phyloP scores from a whole-genome alignment of 1,140 invertebrate genomes.

The Pemphigus obesinymphae region DNA sequence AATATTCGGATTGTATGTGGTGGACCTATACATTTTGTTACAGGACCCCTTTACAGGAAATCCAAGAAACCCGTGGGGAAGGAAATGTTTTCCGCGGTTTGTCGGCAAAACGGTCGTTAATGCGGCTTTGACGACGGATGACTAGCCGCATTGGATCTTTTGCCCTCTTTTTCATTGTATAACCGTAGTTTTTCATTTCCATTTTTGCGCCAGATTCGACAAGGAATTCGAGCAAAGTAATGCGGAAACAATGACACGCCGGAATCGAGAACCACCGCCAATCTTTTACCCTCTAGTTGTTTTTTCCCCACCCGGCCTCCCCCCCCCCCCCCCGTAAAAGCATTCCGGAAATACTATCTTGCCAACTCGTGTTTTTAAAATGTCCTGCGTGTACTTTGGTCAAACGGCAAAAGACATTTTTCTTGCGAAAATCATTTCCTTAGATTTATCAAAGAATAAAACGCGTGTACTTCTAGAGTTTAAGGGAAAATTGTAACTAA shows the following conservation, averaged over 20 bases:
- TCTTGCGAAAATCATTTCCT: background rate
- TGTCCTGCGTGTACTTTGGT: background rate
- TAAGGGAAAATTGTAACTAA: background rate
- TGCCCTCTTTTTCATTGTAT: constrained; percentile 17
- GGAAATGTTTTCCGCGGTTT: constrained; percentile 27
- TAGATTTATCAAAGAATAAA: background rate
- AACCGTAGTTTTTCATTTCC: constrained; percentile 30
- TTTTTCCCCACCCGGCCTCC: background rate
- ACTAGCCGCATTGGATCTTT: constrained; percentile 25
- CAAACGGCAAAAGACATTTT: constrained; percentile 23
- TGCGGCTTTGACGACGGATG: constrained; percentile 39
- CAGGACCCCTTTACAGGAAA: background rate
- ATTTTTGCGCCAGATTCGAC: constrained; percentile 36
- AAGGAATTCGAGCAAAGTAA: constrained; percentile 28
- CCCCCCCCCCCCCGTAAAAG: background rate
- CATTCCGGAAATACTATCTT: constrained; percentile 30
- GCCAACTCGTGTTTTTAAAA: constrained; percentile 14
- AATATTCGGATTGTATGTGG: background rate
- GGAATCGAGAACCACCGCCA: constrained; percentile 29
- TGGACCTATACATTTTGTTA: background rate
- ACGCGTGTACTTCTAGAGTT: background rate
- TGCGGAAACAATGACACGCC: constrained; percentile 40
- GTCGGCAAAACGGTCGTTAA: constrained; percentile 31
- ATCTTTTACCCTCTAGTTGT: background rate
- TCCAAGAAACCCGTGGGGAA: background rate